Evolutionary conservation across 2,888 invertebrate genomes (phyloP).

Genomic region (Yponomeuta plumbellus): DNA sequence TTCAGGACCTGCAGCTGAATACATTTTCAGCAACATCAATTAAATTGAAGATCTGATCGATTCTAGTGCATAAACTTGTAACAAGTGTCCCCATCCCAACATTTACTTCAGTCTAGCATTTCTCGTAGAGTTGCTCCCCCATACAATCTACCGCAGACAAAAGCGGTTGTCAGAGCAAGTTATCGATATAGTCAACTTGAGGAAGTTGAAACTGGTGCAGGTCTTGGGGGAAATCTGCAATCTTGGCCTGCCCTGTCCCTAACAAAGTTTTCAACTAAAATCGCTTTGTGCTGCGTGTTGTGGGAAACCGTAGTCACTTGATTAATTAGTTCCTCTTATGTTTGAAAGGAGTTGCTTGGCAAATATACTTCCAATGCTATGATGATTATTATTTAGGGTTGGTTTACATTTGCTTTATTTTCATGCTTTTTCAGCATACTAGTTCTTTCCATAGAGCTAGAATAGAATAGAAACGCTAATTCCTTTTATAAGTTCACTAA

Average conservation of each 20-base stretch:
- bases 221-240: slow-evolving; percentile 71
- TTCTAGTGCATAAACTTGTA: no score
- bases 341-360: not conserved
- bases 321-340: slow-evolving; percentile 33
- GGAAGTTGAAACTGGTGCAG: slow-evolving; percentile 65
- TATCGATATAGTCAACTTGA: slow-evolving; percentile 61
- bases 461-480: no score
- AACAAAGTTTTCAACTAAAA: slow-evolving; percentile 74
- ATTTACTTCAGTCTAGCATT: no score
- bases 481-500: no score
- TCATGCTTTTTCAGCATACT: no score
- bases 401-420: no score
- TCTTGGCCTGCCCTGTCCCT: slow-evolving; percentile 60
- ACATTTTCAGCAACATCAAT: no score
- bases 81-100: no score
- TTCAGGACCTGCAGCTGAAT: no score
- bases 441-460: no score
- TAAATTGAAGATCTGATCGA: no score
- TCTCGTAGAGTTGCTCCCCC: not conserved
- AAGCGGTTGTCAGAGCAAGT: slow-evolving; percentile 34
- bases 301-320: slow-evolving; percentile 54
- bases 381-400: not conserved
- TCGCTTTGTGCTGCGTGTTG: slow-evolving; percentile 66
- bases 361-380: not conserved
- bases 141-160: not conserved